Base-by-base conservation (phyloP, 2,113 vertebrate genomes). In the Mastomys natalensis region DNA sequence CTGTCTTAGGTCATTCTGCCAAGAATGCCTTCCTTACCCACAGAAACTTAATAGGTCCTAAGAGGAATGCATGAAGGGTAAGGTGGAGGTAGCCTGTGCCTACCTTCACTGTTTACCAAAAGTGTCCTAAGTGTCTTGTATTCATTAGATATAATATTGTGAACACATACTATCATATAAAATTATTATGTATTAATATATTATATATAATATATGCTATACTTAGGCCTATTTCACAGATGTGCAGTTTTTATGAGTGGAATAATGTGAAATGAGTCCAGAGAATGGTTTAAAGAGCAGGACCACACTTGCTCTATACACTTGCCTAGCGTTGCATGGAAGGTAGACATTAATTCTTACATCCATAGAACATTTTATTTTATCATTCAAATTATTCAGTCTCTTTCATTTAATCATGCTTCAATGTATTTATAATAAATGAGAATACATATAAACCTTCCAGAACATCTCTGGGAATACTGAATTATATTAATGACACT, bases 401-500 rank as follows among this genome's bases (percentile, higher is more conserved):
- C 93, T 85, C 95, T 97, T 96, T 93, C 93, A 97, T 94, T 97
- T 95, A 94, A 92, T 53, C 84, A 92, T 90, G 87, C 77, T 91
- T 96, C 92, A 87, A 92, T 96, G 82, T 97, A 97, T 98, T 97
- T 97, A 93, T 94, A 97, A 98, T 95, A 97, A 96, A 95, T 97
- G 98, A 96, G 94, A 95, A 87, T 97, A 97, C 98, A 97, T 96
- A 95, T 97, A 97, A 96, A 97, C 97, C 95, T 97, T 97, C 96
- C 96, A 96, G 95, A 97, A 96, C 84, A 97, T 97, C 97, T 97
- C 97, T 97, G 98, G 97, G 98, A 97, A 96, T 97, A 97, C 26
- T 11, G 96, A 94, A 97, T 97, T 97, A 92, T 97, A 97, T 97
- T 97, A 97, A 97, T 97, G 97, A 97, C 94, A 97, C 96, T 96